Conservation (phyloP, 2,888 invertebrate species). For the Odontomyia ornata region DNA sequence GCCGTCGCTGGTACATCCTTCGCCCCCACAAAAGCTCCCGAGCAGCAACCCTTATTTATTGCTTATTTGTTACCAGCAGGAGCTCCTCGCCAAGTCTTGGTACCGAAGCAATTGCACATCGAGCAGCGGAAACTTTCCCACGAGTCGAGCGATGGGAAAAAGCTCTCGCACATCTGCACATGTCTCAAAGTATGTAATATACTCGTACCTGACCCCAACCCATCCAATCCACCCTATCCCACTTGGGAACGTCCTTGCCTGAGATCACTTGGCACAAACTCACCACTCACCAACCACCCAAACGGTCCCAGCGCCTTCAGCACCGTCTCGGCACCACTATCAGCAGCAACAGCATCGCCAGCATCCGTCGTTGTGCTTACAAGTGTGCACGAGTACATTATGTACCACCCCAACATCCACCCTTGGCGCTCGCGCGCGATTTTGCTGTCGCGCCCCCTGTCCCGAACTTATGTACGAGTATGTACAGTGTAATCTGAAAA, state of each 20-base stretch:
- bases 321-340: neutral
- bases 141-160: neutral
- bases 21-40: slow-evolving; percentile 12
- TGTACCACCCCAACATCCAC: neutral
- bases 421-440: neutral
- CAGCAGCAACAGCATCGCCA: slow-evolving; percentile 34
- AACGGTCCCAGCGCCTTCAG: neutral
- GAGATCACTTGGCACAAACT: slow-evolving; percentile 45
- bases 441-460: neutral
- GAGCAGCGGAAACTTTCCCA: neutral
- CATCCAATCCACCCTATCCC: slow-evolving; percentile 5
- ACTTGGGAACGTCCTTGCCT: slow-evolving; percentile 47
- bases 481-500: slow-evolving; percentile 39
- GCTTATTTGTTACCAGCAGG: neutral
- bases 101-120: neutral
- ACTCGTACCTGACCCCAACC: slow-evolving; percentile 15
- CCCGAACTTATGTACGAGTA: no score
- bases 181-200: slow-evolving; percentile 37
- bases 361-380: neutral
- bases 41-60: neutral
- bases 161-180: slow-evolving; percentile 37
- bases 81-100: neutral
- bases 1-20: no score
- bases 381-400: neutral
- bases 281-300: neutral